Conservation (phyloP, 2,888 invertebrate species). For the Lissonota sp. region DNA sequence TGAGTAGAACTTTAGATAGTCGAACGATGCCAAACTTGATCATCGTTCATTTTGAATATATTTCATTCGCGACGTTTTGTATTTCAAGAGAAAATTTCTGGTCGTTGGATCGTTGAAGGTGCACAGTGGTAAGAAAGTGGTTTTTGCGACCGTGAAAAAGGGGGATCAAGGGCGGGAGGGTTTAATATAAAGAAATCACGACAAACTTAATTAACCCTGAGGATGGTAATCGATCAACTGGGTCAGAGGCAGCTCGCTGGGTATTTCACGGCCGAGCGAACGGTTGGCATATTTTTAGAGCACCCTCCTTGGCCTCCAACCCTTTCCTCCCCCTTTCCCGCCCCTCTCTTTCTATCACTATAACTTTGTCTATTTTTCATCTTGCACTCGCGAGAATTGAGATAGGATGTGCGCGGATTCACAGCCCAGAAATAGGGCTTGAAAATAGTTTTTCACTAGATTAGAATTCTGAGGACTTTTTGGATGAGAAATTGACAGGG, state of each 20-base stretch:
- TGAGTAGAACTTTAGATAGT: too few relatives aligned
- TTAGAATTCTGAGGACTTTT: too few relatives aligned
- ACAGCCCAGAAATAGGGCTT: too few relatives aligned
- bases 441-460: too few relatives aligned
- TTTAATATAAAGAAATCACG: constrained; percentile 9
- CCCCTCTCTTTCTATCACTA: constrained; percentile 14
- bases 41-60: too few relatives aligned
- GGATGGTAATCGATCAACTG: constrained; percentile 72
- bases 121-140: neutral
- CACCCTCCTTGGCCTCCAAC: constrained; percentile 33
- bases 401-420: too few relatives aligned
- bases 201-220: constrained; percentile 73
- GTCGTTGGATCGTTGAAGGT: neutral
- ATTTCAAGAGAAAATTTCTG: neutral
- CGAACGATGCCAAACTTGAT: too few relatives aligned
- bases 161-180: neutral
- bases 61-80: too few relatives aligned
- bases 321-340: constrained; percentile 2
- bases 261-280: constrained; percentile 69
- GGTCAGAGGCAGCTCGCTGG: constrained; percentile 69
- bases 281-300: constrained; percentile 72
- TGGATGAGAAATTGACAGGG: neutral
- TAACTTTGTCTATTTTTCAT: constrained; percentile 22
- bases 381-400: too few relatives aligned
- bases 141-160: neutral